Conservation (phyloP, 2,888 invertebrate species). For the Embidobia sp. region DNA sequence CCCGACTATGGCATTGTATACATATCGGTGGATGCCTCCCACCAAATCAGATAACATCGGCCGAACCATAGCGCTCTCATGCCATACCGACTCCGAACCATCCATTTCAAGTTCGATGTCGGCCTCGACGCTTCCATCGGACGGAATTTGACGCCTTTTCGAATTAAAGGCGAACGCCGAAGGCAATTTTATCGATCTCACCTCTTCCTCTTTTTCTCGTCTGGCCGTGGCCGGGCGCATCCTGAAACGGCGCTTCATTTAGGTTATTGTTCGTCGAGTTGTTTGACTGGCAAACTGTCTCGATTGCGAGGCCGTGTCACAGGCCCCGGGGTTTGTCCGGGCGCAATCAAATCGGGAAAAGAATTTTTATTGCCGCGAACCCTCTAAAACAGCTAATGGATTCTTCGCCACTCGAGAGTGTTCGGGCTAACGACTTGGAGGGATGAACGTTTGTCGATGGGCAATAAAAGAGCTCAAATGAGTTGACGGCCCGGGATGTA, state of each 20-base stretch:
- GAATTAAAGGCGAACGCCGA: constrained; percentile 71
- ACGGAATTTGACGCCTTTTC: constrained; percentile 73
- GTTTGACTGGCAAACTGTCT: constrained; percentile 44
- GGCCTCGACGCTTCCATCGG: constrained; percentile 68
- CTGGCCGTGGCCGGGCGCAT: constrained; percentile 13
- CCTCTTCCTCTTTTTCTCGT: constrained; percentile 45
- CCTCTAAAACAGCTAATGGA: too few species aligned
- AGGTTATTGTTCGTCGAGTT: constrained; percentile 34
- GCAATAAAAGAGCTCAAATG: too few species aligned
- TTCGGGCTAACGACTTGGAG: too few species aligned
- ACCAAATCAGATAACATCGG: constrained; percentile 72
- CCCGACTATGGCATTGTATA: constrained; percentile 77
- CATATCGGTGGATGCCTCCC: constrained; percentile 78
- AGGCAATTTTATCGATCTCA: constrained; percentile 64
- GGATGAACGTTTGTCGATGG: too few species aligned
- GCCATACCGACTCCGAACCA: constrained; percentile 69
- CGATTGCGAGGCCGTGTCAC: constrained; percentile 11
- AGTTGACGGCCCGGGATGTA: too few species aligned
- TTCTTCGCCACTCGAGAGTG: too few species aligned
- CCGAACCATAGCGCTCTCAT: constrained; percentile 63
- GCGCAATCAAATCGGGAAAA: background rate
- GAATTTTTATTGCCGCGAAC: background rate
- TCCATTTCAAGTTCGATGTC: constrained; percentile 70
- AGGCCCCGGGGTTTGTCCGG: background rate
- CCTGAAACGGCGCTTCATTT: constrained; percentile 34